These are phyloP conservation scores for Drosophila arawakana DNA, from an alignment of 1,140 invertebrate genomes.

Conservation along the genomic window DNA sequence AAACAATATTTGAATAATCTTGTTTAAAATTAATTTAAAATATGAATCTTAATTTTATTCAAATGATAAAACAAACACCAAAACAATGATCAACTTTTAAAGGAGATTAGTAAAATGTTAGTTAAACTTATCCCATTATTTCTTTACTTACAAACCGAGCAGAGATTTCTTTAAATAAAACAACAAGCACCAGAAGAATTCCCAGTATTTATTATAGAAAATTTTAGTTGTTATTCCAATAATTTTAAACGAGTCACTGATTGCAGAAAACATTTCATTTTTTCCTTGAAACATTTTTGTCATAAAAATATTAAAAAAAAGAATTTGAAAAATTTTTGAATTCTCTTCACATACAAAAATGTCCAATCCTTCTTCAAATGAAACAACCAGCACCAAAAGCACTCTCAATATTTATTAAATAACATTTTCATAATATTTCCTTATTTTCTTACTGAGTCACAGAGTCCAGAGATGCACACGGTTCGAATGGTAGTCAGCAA, in stretches of 20 bases:
- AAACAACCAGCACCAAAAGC: constrained; percentile 25
- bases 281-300: neutral
- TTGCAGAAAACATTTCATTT: no score
- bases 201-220: neutral
- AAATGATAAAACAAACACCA: no score
- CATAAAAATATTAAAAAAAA: neutral
- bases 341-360: neutral
- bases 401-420: constrained; percentile 32
- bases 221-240: neutral
- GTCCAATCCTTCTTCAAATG: constrained; percentile 30
- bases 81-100: no score
- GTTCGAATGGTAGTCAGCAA: constrained; percentile 50
- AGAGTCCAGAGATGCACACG: constrained; percentile 12
- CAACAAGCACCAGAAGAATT: neutral
- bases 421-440: neutral
- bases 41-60: no score
- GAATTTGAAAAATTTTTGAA: neutral
- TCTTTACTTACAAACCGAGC: no score
- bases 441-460: neutral
- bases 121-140: no score
- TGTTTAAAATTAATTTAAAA: no score
- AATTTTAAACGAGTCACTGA: no score
- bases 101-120: no score
- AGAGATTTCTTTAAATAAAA: no score
- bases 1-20: no score